phyloP scores from a whole-genome alignment of 2,888 invertebrate genomes.

The Drosophila paramelanica region DNA sequence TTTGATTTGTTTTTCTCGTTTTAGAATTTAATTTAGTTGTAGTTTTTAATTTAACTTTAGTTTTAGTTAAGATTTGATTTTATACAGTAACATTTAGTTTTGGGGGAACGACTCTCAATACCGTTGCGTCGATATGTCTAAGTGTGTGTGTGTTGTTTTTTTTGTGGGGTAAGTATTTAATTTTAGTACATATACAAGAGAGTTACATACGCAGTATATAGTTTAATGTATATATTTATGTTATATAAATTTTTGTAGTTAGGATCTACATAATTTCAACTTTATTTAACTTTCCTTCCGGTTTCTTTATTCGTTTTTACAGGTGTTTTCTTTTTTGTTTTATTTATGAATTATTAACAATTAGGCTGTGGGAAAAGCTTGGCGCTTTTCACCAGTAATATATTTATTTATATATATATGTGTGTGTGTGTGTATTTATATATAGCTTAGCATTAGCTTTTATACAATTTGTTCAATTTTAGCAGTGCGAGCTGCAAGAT shows the following conservation, averaged over 20 bases:
- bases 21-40: conserved; percentile 27
- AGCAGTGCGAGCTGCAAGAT: conserved; percentile 45
- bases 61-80: conserved; percentile 54
- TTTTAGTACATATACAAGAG: conserved; percentile 65
- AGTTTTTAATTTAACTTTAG: conserved; percentile 28
- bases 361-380: conserved; percentile 47
- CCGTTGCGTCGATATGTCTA: conserved; percentile 51
- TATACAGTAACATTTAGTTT: conserved; percentile 62
- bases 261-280: conserved; percentile 58
- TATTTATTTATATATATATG: conserved; percentile 19
- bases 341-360: conserved; percentile 53
- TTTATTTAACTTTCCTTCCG: conserved; percentile 17
- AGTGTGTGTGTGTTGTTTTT: conserved; percentile 6
- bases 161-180: conserved; percentile 20
- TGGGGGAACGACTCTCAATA: conserved; percentile 62
- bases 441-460: conserved; percentile 65
- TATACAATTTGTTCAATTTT: conserved; percentile 72
- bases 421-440: conserved; percentile 30
- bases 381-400: conserved; percentile 28
- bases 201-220: conserved; percentile 52
- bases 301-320: conserved; percentile 49
- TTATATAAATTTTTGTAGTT: conserved; percentile 16
- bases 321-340: conserved; percentile 25
- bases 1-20: conserved; percentile 5
- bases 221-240: conserved; percentile 13